phyloP scores from a whole-genome alignment of 2,888 invertebrate species.

The Papilio gigon region DNA sequence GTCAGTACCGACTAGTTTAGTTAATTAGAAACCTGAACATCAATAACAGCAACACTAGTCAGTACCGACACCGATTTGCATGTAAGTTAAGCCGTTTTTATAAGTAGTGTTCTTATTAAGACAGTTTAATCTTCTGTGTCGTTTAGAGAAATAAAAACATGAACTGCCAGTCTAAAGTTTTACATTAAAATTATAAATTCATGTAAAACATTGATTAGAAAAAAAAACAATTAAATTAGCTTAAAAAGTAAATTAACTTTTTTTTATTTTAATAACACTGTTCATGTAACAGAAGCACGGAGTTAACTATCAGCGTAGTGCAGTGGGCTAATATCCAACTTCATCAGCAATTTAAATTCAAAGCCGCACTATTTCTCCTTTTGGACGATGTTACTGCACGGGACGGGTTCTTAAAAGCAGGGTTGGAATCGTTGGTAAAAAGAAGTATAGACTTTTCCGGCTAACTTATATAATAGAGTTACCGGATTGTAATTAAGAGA shows the following conservation, averaged over 20 bases:
- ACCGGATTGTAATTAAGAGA: neutral
- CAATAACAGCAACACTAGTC: too few relatives aligned
- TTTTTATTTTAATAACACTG: slow-evolving; percentile 24
- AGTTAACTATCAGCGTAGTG: slow-evolving; percentile 26
- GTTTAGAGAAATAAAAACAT: too few relatives aligned
- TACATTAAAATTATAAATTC: too few relatives aligned
- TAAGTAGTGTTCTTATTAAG: too few relatives aligned
- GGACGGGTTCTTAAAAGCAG: slow-evolving; percentile 9
- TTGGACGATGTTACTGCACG: slow-evolving; percentile 24
- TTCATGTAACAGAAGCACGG: slow-evolving; percentile 24
- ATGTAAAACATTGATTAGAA: too few relatives aligned
- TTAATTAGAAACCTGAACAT: too few relatives aligned
- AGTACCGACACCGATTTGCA: too few relatives aligned
- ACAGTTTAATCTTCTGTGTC: too few relatives aligned
- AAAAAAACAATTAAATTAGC: neutral
- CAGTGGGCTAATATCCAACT: slow-evolving; percentile 29
- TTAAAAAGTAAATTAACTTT: neutral
- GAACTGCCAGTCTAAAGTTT: neutral
- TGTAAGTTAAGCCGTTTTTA: too few relatives aligned
- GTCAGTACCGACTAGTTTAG: too few relatives aligned
- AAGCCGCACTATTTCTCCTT: slow-evolving; percentile 28
- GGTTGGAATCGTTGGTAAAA: neutral
- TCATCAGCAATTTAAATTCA: slow-evolving; percentile 39
- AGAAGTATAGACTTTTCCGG: neutral
- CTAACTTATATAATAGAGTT: neutral